Evolutionary conservation across 2,888 invertebrate species (phyloP), one percentile per base, ranked within the genome.

Genomic region (Campaea margaritaria): DNA sequence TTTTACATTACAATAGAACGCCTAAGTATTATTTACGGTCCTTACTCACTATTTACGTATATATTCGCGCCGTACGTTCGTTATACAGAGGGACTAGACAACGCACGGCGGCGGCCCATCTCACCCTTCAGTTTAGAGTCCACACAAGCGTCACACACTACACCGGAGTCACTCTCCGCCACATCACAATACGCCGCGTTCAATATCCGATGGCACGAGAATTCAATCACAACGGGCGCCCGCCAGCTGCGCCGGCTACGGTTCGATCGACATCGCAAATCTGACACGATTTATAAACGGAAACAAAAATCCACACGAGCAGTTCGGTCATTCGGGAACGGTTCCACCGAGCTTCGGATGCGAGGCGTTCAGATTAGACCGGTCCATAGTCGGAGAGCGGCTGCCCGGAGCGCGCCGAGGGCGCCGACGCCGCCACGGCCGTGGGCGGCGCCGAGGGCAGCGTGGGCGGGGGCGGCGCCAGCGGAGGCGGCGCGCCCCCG

Each of bases 371-470:
- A 36, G 56, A 16, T 72, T 84, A 89, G 48, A 91, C 91, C 27
- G 91, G 91, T 1, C 91, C 91, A 80, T 91, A 91, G 85, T 91
- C 91, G 43, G 91, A 89, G 55, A 89, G 89, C 67, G 90, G 90
- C 73, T 89, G 89, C 0, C 68, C 86, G 55, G 90, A 88, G 72
- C 88, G 87, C 34, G 87, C 82, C 14, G 88, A 85, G 49, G 83
- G 82, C 56, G 65, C 62, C 74, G 85, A 28, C 41, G 27, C 34
- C 7, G 75, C 71, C 72, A 41, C 34, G 87, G 81, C 43, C 62
- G 86, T 10, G 15, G 61, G 55, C 63, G 65, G 71, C 64, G 10
- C 31, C 31, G 31, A 10, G 31, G 69, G 68, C 56, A 62, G 74
- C 55, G 68, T 72, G 65, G 72, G 70, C 69, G 41, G 71, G 80